Evolutionary conservation across 2,888 invertebrate genomes (phyloP), one percentile per base, ranked within the genome.

Genomic region (Drosophila algonquin): DNA sequence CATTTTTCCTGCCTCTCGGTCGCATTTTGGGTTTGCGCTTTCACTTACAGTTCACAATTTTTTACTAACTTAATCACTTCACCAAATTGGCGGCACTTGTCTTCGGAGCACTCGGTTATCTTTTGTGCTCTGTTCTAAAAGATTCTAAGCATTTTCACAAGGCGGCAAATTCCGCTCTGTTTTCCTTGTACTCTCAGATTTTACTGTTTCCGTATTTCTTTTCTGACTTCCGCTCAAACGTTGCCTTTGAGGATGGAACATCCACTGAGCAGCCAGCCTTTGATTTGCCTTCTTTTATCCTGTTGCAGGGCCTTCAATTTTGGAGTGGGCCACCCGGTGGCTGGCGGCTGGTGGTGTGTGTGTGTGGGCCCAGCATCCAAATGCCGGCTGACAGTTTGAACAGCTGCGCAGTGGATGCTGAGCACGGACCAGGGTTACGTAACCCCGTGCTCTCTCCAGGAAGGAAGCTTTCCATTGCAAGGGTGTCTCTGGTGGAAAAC

Each of bases 301-400:
- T 87, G 81, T 88, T 88, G 82, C 85, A 59, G 73, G 27, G 51
- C 35, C 51, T 52, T 30, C 21, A 8, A 51, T 21, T 16, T 21
- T 30, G 46, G 50, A 40, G 40, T 40, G 40, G 14, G 40, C 14
- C 6, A 14, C 35, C 18, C 16, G n/a, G 35, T n/a, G 50, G 44
- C 16, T 32, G 18, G 32, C 58, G 63, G 16, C 27, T 27, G 7
- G 8, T 27, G 27, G 27, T 54, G 18, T 32, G 55, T 58, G 63
- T 65, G 70, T 67, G 76, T 73, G 65, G 46, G 12, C 52, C 52
- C 75, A 79, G 73, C 69, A 75, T 76, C 68, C 79, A 87, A 77
- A 83, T 62, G 89, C 84, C 84, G 89, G 87, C 65, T 88, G 84
- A 84, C 81, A 78, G 78, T 61, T 80, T 14, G 3, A 69, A 77